Percentiles rank a stretch among this genome's conserved stretches.
Conservation (phyloP, 2,113 vertebrate species). For the Setophaga coronata region DNA sequence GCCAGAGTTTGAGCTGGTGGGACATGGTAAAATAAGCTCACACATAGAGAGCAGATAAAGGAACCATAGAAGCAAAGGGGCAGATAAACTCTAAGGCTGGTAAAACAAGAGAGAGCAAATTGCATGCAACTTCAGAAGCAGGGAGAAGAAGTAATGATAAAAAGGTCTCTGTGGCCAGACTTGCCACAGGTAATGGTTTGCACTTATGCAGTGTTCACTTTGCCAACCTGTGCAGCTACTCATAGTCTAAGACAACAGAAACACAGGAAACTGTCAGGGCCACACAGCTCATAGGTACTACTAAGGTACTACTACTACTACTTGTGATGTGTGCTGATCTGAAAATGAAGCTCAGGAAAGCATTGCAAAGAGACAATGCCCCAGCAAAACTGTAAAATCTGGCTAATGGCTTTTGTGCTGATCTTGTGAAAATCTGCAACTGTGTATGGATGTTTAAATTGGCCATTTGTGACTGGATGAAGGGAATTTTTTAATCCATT, state of each 20-base stretch:
- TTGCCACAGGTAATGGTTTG: background rate
- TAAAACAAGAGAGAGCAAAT: background rate
- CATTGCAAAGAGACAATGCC: background rate
- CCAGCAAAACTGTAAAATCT: background rate
- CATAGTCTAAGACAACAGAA: background rate
- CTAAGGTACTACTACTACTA: background rate
- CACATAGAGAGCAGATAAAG: background rate
- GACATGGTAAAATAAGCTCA: background rate
- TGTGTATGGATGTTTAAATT: background rate
- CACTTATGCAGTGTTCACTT: background rate
- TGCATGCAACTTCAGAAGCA: background rate
- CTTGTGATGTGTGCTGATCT: background rate
- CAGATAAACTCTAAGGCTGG: background rate
- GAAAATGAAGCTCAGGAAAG: background rate
- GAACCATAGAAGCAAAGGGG: background rate
- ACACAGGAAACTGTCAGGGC: background rate
- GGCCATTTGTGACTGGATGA: background rate
- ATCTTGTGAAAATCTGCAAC: background rate
- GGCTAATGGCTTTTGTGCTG: accelerated
- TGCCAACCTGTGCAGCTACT: background rate
- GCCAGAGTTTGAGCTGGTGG: background rate
- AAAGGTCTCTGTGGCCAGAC: background rate
- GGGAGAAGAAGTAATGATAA: background rate
- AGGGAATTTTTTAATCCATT: background rate
- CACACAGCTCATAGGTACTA: background rate